phyloP scores from a whole-genome alignment of 1,140 invertebrate genomes.

The Calephelis virginiensis region DNA sequence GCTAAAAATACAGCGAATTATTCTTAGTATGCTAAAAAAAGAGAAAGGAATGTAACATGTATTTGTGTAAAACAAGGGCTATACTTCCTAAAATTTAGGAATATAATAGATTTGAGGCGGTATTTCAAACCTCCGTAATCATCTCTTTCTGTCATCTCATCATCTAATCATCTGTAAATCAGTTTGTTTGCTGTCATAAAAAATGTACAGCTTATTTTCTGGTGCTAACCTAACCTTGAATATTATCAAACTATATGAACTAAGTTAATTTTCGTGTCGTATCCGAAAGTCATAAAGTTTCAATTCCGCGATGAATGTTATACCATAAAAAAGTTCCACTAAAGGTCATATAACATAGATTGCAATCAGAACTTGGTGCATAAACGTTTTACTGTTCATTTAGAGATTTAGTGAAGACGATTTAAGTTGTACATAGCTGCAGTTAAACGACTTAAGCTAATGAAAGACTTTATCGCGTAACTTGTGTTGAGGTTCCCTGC shows the following conservation, averaged over 20 bases:
- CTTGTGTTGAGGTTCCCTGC: slow-evolving; percentile 26
- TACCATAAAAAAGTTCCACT: slow-evolving; percentile 15
- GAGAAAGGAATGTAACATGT: no score
- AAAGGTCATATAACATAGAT: slow-evolving; percentile 16
- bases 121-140: no score
- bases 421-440: slow-evolving; percentile 28
- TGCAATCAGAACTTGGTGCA: slow-evolving; percentile 43
- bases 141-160: no score
- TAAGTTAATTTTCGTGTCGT: slow-evolving; percentile 9
- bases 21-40: no score
- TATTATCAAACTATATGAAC: slow-evolving; percentile 2
- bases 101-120: no score
- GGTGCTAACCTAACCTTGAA: no score
- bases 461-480: slow-evolving; percentile 37
- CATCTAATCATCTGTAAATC: no score
- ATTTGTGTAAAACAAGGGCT: no score
- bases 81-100: no score
- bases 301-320: slow-evolving; percentile 11
- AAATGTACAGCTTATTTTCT: no score
- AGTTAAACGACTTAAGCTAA: slow-evolving; percentile 38
- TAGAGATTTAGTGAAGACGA: slow-evolving; percentile 30
- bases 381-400: slow-evolving; percentile 36
- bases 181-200: no score
- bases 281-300: slow-evolving; percentile 10
- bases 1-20: no score